Evolutionary conservation across 2,113 vertebrate species (phyloP).

Genomic region (Lathamus discolor): DNA sequence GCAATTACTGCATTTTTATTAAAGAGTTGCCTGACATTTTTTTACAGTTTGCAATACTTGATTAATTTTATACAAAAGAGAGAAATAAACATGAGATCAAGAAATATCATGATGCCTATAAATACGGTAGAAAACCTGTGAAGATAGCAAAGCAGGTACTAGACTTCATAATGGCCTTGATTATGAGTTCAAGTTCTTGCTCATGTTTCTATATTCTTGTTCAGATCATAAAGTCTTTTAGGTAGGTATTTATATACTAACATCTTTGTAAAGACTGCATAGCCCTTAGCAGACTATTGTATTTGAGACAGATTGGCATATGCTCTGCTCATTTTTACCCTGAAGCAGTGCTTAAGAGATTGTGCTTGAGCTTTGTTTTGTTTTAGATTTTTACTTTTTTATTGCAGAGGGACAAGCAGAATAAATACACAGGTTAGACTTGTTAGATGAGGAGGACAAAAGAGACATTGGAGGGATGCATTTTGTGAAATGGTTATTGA

Average conservation of each 20-base stretch:
- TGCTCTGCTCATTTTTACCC: background rate
- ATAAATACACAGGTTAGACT: conserved; percentile 7
- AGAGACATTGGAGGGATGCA: background rate
- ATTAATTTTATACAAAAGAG: background rate
- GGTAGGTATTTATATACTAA: background rate
- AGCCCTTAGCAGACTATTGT: background rate
- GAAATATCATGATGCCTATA: background rate
- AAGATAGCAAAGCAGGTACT: background rate
- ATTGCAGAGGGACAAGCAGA: background rate
- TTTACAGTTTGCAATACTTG: background rate
- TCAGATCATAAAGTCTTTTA: background rate
- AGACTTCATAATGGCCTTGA: background rate
- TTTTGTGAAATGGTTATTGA: conserved; percentile 42
- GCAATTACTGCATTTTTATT: background rate
- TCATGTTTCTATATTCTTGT: background rate
- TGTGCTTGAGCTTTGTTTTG: background rate
- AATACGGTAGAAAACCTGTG: background rate
- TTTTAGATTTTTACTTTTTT: background rate
- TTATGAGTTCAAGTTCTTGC: background rate
- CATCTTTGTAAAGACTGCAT: background rate
- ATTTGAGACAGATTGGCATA: background rate
- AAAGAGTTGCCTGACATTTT: background rate
- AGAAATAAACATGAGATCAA: background rate
- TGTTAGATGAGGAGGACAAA: conserved; percentile 2
- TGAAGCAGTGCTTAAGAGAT: conserved; percentile 8